A percentile compares a stretch with the other conserved stretches of the same genome.
Conservation (phyloP, 2,797 vertebrate species). For the Trachops cirrhosus region DNA sequence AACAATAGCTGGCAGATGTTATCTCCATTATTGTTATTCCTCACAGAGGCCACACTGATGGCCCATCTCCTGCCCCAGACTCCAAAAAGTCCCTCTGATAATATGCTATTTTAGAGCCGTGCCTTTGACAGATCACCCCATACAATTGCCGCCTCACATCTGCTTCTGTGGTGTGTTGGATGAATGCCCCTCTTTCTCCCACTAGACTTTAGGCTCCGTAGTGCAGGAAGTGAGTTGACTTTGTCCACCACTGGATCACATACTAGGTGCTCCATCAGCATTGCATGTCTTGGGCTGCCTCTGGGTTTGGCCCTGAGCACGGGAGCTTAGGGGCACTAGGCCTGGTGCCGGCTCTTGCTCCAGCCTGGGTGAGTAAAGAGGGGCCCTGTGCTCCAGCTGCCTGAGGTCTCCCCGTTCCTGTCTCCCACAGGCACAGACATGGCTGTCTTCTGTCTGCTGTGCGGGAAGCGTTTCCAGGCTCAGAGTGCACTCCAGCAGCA, state of each 20-base stretch:
- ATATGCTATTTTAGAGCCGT: rapidly evolving
- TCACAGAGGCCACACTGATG: not conserved
- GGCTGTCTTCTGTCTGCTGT: constrained; percentile 99
- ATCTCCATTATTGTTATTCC: rapidly evolving
- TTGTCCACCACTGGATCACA: not conserved
- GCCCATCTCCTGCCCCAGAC: too few relatives aligned
- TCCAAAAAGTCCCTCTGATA: not conserved
- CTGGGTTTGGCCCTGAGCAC: not conserved
- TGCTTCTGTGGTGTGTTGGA: rapidly evolving
- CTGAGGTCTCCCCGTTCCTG: not conserved
- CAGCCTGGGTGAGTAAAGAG: not conserved
- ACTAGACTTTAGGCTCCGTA: not conserved
- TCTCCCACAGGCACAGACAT: constrained; percentile 92
- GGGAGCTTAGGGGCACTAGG: rapidly evolving
- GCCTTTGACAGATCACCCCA: rapidly evolving
- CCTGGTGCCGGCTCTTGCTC: rapidly evolving
- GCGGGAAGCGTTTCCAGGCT: constrained; percentile 98
- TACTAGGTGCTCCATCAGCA: rapidly evolving
- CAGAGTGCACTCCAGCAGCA: constrained; percentile 99
- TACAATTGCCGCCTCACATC: rapidly evolving
- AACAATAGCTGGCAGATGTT: rapidly evolving
- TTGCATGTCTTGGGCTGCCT: rapidly evolving
- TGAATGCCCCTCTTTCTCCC: not conserved
- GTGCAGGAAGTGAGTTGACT: rapidly evolving
- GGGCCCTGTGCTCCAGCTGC: too few relatives aligned